Percentiles rank a stretch among this genome's conserved stretches.
These are phyloP conservation scores for Nephrotoma appendiculata DNA, from an alignment of 2,888 invertebrate genomes.

Conservation along the genomic window DNA sequence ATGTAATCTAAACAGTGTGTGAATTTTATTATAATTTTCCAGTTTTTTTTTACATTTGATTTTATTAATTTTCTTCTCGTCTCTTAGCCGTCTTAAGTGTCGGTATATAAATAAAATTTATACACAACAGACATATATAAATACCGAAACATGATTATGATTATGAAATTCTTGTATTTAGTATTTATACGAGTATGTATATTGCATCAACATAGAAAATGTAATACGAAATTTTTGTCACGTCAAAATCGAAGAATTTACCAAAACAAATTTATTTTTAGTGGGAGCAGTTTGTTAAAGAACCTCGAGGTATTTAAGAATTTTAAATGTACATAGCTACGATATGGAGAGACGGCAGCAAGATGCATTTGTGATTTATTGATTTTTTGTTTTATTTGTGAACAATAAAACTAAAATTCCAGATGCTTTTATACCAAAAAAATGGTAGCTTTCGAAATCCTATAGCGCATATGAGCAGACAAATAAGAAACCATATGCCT, in stretches of 20 bases:
- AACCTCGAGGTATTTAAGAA: background rate
- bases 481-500: background rate
- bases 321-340: background rate
- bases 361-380: background rate
- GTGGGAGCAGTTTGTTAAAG: background rate
- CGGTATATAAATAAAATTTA: background rate
- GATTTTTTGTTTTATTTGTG: background rate
- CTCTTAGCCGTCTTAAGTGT: background rate
- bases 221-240: background rate
- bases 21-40: background rate
- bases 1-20: background rate
- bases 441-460: background rate
- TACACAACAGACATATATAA: background rate
- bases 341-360: background rate
- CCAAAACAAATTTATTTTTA: background rate
- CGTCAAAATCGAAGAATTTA: background rate
- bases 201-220: background rate
- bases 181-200: no score
- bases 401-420: background rate
- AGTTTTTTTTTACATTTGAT: background rate
- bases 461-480: background rate
- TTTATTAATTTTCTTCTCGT: background rate
- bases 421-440: background rate
- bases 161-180: background rate
- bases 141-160: background rate